Evolutionary conservation across 2,797 vertebrate genomes (phyloP).

Genomic region (Trematomus bernacchii): DNA sequence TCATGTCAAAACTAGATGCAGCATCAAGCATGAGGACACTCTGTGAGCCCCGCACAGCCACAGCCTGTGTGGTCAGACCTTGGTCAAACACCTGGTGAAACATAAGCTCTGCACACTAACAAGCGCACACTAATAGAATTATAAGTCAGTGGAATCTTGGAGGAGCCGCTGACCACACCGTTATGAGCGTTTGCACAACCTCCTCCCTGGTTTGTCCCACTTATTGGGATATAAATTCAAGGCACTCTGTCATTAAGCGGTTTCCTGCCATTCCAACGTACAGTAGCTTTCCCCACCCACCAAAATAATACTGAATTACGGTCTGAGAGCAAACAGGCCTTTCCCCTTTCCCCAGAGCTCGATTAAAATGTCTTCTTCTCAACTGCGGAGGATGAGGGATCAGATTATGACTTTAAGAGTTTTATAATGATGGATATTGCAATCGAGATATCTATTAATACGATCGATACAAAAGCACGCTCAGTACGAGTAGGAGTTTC

Average conservation of each 20-base stretch:
- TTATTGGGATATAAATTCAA: slow-evolving; percentile 70
- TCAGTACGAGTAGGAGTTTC: slow-evolving; percentile 13
- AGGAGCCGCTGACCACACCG: slow-evolving; percentile 41
- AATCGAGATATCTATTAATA: slow-evolving; percentile 50
- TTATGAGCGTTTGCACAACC: slow-evolving; percentile 48
- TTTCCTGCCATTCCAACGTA: slow-evolving; percentile 71
- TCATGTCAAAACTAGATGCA: slow-evolving; percentile 1
- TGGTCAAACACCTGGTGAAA: slow-evolving; percentile 3
- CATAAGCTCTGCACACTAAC: slow-evolving; percentile 17
- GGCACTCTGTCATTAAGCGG: slow-evolving; percentile 75
- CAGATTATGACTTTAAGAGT: slow-evolving; percentile 30
- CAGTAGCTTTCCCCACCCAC: slow-evolving; percentile 66
- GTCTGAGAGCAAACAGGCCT: slow-evolving; percentile 54
- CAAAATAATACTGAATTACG: slow-evolving; percentile 68
- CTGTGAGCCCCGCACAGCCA: background rate
- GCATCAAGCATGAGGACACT: slow-evolving; percentile 1
- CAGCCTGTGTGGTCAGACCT: slow-evolving; percentile 15
- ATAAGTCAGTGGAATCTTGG: slow-evolving; percentile 46
- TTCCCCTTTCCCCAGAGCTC: slow-evolving; percentile 57
- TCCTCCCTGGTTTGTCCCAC: slow-evolving; percentile 48
- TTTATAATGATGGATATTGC: slow-evolving; percentile 46
- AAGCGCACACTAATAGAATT: slow-evolving; percentile 48
- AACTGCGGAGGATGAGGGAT: slow-evolving; percentile 41
- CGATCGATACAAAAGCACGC: slow-evolving; percentile 45
- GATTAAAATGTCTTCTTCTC: slow-evolving; percentile 50